Evolutionary conservation across 2,113 vertebrate genomes (phyloP).

Genomic region (Corynorhinus townsendii): DNA sequence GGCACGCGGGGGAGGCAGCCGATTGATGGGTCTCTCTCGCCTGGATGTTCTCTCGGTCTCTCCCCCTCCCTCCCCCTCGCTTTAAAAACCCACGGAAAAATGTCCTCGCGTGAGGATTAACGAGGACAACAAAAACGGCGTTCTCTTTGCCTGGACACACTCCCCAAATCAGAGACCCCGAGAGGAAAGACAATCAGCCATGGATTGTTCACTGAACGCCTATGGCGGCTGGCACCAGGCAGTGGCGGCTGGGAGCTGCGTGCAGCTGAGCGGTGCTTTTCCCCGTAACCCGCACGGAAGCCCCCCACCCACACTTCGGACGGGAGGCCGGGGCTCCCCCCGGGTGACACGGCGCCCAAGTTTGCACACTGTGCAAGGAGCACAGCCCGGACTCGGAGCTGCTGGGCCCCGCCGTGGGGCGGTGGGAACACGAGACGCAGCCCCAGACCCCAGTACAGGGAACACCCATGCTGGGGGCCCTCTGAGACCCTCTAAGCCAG

Average conservation of each 20-base stretch:
- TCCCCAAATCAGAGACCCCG: background rate
- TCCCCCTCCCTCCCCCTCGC: no score
- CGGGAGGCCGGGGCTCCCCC: background rate
- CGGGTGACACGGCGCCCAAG: background rate
- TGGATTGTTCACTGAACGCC: no score
- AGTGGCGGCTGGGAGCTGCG: background rate
- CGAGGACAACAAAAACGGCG: background rate
- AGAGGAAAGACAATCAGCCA: background rate
- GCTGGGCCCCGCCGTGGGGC: background rate
- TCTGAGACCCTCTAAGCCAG: background rate
- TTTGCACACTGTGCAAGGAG: background rate
- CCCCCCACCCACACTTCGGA: background rate
- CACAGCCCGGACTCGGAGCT: no score
- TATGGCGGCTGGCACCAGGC: accelerated
- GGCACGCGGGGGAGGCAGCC: no score
- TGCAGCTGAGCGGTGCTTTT: background rate
- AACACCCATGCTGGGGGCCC: background rate
- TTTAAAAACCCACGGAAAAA: no score
- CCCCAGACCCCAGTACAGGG: background rate
- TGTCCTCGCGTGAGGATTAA: no score
- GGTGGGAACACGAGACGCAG: accelerated
- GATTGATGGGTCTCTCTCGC: no score
- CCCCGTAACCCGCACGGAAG: background rate
- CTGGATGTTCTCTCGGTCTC: no score
- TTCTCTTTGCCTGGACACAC: background rate